Evolutionary conservation across 1,140 invertebrate species (phyloP).

Genomic region (roundworm (Caenorhabditis elegans)): DNA sequence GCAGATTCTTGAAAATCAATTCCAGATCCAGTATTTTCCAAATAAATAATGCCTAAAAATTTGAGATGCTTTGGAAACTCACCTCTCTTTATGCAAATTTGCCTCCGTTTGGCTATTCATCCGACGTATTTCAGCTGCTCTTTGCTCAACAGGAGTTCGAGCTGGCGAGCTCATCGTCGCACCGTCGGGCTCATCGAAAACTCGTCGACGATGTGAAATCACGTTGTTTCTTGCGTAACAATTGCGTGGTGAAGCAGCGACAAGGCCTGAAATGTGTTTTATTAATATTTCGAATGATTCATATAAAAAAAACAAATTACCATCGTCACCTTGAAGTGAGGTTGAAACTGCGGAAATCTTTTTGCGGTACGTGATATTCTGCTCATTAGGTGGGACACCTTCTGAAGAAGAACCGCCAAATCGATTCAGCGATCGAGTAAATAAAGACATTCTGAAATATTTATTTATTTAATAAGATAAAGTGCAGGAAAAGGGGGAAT

Average conservation of each 20-base stretch:
- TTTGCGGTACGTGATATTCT: slow-evolving; percentile 8
- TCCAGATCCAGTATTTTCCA: too few species aligned
- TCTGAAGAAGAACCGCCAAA: not conserved
- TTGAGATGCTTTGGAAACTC: not conserved
- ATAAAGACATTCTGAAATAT: not conserved
- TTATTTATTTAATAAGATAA: not conserved
- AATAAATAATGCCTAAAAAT: too few species aligned
- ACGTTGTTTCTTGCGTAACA: not conserved
- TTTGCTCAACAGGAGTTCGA: not conserved
- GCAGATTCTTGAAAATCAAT: too few species aligned
- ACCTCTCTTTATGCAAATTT: not conserved
- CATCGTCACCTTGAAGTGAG: not conserved
- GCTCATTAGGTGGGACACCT: not conserved
- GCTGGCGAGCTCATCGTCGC: not conserved
- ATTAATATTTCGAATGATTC: not conserved
- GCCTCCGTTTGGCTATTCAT: not conserved
- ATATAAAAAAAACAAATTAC: not conserved
- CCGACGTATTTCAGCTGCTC: not conserved
- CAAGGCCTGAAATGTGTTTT: not conserved
- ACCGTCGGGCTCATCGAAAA: not conserved
- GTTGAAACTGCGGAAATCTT: not conserved
- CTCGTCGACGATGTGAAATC: not conserved
- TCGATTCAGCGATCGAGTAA: not conserved
- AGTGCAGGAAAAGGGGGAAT: not conserved
- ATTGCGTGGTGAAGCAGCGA: not conserved